phyloP scores from a whole-genome alignment of 2,888 invertebrate species.

The Melieria picta region DNA sequence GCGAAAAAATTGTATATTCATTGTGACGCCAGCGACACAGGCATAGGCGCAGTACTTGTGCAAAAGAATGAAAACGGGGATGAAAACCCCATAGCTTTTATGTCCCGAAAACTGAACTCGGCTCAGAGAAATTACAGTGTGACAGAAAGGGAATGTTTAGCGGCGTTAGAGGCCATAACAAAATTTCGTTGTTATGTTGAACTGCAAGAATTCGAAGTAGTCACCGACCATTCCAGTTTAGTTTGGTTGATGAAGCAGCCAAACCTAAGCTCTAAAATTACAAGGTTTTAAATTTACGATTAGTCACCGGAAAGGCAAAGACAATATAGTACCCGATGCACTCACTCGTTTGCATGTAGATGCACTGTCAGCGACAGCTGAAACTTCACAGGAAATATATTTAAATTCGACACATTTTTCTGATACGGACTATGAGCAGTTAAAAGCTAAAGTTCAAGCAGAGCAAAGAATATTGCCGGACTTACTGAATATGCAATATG shows the following conservation, averaged over 20 bases:
- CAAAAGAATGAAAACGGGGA: slow-evolving; percentile 37
- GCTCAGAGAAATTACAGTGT: slow-evolving; percentile 39
- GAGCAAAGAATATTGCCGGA: slow-evolving; percentile 33
- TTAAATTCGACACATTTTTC: slow-evolving; percentile 31
- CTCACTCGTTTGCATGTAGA: slow-evolving; percentile 40
- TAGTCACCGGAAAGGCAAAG: slow-evolving; percentile 47
- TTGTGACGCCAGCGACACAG: slow-evolving; percentile 39
- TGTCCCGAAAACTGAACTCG: slow-evolving; percentile 33
- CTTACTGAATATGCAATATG: too few species aligned
- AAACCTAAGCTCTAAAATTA: slow-evolving; percentile 24
- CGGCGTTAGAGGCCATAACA: slow-evolving; percentile 33
- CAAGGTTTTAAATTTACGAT: slow-evolving; percentile 18
- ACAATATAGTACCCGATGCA: slow-evolving; percentile 48
- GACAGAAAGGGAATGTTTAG: slow-evolving; percentile 38
- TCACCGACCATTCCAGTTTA: slow-evolving; percentile 25
- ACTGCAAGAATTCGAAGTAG: slow-evolving; percentile 35
- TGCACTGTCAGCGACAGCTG: slow-evolving; percentile 15
- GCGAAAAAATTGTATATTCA: slow-evolving; percentile 30
- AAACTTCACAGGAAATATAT: slow-evolving; percentile 23
- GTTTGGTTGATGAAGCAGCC: slow-evolving; percentile 34
- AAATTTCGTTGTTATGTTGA: slow-evolving; percentile 38
- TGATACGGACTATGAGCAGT: slow-evolving; percentile 27
- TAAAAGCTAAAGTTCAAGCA: slow-evolving; percentile 13
- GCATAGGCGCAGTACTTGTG: slow-evolving; percentile 35
- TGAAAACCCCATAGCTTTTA: slow-evolving; percentile 38